phyloP scores from a whole-genome alignment of 2,797 vertebrate species.

The Tympanoctomys barrerae region DNA sequence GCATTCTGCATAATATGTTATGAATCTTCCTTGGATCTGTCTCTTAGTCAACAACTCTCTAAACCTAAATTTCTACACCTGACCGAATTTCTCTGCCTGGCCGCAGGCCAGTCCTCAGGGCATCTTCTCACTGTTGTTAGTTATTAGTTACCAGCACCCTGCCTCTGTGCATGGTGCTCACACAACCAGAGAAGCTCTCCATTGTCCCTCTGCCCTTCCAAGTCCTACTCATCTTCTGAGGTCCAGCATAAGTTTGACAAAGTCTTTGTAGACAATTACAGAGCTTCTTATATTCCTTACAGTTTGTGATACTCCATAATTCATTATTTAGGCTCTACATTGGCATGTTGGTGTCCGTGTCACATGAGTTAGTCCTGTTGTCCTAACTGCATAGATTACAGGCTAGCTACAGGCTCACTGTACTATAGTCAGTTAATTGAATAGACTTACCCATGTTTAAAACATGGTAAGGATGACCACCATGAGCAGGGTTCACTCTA shows the following conservation, averaged over 20 bases:
- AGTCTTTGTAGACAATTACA: background rate
- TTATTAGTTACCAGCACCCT: constrained; percentile 10
- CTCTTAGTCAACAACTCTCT: background rate
- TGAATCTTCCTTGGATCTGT: background rate
- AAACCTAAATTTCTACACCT: background rate
- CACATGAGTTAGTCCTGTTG: background rate
- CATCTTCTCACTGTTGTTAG: background rate
- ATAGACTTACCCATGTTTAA: constrained; percentile 14
- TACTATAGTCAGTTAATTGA: background rate
- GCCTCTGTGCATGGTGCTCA: background rate
- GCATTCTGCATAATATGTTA: background rate
- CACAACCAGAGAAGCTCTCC: background rate
- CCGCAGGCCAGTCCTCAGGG: background rate
- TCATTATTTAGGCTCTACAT: background rate
- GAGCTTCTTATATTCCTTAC: background rate
- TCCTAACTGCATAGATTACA: constrained; percentile 8
- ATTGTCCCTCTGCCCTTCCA: background rate
- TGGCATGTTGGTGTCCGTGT: background rate
- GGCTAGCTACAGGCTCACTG: background rate
- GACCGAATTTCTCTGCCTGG: background rate
- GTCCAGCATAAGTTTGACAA: background rate
- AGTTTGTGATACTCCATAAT: background rate
- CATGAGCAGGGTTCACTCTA: background rate
- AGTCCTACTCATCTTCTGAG: background rate
- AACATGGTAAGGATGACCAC: background rate